Evolutionary conservation across 2,888 invertebrate species (phyloP).

Genomic region (Mystacides longicornis): DNA sequence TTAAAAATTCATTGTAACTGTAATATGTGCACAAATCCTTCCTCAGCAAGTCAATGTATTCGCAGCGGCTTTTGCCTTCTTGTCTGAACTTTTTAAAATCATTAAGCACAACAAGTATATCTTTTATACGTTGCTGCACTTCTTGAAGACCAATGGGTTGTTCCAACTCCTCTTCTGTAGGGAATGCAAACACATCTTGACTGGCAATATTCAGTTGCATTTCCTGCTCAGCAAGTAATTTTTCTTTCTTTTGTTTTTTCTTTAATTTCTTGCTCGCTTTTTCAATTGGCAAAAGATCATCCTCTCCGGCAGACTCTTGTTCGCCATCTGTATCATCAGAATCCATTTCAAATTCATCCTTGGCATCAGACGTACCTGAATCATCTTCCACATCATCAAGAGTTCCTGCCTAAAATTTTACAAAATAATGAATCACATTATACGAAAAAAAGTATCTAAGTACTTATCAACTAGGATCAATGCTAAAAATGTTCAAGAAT

Average conservation of each 20-base stretch:
- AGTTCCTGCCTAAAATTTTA: conserved; percentile 38
- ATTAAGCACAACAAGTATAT: conserved; percentile 68
- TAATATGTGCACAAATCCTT: conserved; percentile 90
- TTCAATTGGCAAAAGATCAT: conserved; percentile 79
- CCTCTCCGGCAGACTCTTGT: conserved; percentile 41
- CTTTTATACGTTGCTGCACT: conserved; percentile 83
- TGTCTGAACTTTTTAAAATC: conserved; percentile 70
- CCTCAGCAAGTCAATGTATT: conserved; percentile 72
- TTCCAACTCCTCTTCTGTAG: conserved; percentile 64
- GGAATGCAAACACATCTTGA: conserved; percentile 72
- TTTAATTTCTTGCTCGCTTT: conserved; percentile 71
- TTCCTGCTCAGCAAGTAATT: conserved; percentile 71
- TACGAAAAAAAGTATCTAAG: too few relatives aligned
- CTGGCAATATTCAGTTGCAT: conserved; percentile 71
- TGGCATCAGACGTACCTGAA: conserved; percentile 38
- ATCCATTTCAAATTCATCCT: conserved; percentile 33
- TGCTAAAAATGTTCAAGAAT: too few relatives aligned
- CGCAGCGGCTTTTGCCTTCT: conserved; percentile 62
- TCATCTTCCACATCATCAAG: conserved; percentile 45
- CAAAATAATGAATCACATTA: too few relatives aligned
- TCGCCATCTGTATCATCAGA: conserved; percentile 31
- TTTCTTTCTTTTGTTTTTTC: conserved; percentile 61
- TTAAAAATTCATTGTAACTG: conserved; percentile 93
- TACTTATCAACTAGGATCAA: too few relatives aligned
- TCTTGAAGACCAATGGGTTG: conserved; percentile 71